Evolutionary conservation across 2,797 vertebrate genomes (phyloP).

Genomic region (Thunnus albacares): DNA sequence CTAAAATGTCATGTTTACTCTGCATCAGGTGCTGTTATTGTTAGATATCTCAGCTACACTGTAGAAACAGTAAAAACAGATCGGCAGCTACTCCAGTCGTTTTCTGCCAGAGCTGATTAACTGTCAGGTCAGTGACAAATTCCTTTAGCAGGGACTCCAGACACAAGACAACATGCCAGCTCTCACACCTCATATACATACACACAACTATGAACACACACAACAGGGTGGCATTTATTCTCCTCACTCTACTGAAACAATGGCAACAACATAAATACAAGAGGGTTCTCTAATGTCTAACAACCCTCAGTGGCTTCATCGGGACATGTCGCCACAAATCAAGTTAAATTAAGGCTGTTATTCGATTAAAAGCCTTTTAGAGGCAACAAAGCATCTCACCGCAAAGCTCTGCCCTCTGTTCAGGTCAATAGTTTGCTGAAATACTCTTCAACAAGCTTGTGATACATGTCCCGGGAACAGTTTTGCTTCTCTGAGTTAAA

Average conservation of each 20-base stretch:
- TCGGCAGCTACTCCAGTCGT: constrained; percentile 25
- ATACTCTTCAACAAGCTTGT: constrained; percentile 27
- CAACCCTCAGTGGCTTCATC: constrained; percentile 10
- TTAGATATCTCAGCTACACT: neutral
- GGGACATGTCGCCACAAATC: constrained; percentile 15
- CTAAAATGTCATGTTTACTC: neutral
- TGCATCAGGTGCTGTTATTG: neutral
- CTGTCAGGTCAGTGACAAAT: constrained; percentile 74
- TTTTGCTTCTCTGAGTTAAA: neutral
- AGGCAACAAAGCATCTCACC: constrained; percentile 27
- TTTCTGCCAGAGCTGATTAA: constrained; percentile 65
- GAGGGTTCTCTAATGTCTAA: neutral
- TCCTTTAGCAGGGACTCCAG: constrained; percentile 61
- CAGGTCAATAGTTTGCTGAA: constrained; percentile 41
- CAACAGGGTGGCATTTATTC: constrained; percentile 5
- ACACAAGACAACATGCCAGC: constrained; percentile 30
- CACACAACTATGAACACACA: constrained; percentile 15
- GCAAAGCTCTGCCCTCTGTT: constrained; percentile 15
- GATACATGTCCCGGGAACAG: neutral
- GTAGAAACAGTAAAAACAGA: constrained; percentile 14
- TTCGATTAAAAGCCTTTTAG: constrained; percentile 55
- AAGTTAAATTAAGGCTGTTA: constrained; percentile 39
- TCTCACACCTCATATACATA: constrained; percentile 10
- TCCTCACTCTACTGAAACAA: constrained; percentile 6
- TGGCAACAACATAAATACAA: constrained; percentile 10